These are phyloP conservation scores for Rapana venosa DNA, from an alignment of 2,888 invertebrate genomes.

Conservation along the genomic window DNA sequence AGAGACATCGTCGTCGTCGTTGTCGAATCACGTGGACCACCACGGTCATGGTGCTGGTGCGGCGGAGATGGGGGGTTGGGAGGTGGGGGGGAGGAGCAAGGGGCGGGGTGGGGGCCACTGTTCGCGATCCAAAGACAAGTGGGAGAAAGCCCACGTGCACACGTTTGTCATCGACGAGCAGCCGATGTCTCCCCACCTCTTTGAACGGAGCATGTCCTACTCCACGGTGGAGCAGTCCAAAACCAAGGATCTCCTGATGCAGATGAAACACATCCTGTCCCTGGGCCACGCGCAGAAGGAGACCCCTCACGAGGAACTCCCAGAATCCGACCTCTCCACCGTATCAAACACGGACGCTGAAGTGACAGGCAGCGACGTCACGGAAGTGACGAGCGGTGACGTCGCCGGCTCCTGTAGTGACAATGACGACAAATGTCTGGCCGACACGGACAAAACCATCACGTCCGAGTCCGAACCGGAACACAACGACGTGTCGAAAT, in stretches of 20 bases:
- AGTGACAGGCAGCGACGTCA: background rate
- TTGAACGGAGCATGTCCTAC: conserved; percentile 62
- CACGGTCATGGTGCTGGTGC: background rate
- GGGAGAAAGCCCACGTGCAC: background rate
- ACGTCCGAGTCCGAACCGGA: conserved; percentile 41
- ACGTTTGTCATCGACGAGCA: background rate
- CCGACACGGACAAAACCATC: conserved; percentile 11
- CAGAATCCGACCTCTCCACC: background rate
- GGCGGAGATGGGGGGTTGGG: background rate
- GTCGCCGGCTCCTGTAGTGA: conserved; percentile 1
- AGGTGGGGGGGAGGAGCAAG: background rate
- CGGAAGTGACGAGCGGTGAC: background rate
- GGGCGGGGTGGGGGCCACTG: conserved; percentile 41
- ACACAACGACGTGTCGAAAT: conserved; percentile 24
- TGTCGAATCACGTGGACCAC: background rate
- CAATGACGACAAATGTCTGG: conserved; percentile 7
- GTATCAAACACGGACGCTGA: background rate
- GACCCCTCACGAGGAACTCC: background rate
- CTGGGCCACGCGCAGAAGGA: background rate
- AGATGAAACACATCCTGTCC: background rate
- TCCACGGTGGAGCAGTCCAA: conserved; percentile 61
- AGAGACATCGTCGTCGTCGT: background rate
- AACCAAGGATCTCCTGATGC: conserved; percentile 7
- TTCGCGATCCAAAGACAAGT: background rate
- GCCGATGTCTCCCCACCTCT: conserved; percentile 38